These are phyloP conservation scores for Gortyna flavago DNA, from an alignment of 2,888 invertebrate genomes.

Conservation along the genomic window DNA sequence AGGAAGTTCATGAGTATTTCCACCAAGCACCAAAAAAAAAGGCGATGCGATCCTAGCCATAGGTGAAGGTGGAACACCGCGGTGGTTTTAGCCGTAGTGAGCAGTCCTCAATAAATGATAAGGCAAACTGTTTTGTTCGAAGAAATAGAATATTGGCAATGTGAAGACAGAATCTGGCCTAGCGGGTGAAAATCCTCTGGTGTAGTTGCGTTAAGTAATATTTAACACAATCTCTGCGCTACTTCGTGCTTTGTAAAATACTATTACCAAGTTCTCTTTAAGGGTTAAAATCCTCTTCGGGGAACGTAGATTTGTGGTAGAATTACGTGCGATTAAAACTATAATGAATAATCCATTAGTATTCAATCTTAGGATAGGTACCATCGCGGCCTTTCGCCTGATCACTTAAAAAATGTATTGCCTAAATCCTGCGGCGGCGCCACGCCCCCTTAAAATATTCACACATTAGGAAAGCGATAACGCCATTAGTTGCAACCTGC, in stretches of 20 bases:
- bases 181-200: background rate
- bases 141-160: conserved; percentile 40
- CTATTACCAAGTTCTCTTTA: background rate
- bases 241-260: conserved; percentile 25
- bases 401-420: too few relatives aligned
- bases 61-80: too few relatives aligned
- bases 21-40: too few relatives aligned
- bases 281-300: background rate
- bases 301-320: background rate
- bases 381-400: too few relatives aligned
- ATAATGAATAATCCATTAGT: background rate
- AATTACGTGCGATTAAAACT: background rate
- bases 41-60: too few relatives aligned
- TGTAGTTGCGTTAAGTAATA: conserved; percentile 4
- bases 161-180: conserved; percentile 21
- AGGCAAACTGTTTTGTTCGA: conserved; percentile 38
- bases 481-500: too few relatives aligned
- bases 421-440: too few relatives aligned
- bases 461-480: too few relatives aligned
- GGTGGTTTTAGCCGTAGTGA: too few relatives aligned
- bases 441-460: too few relatives aligned
- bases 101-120: conserved; percentile 45
- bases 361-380: background rate
- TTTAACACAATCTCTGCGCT: conserved; percentile 24
- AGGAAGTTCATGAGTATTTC: too few relatives aligned